Evolutionary conservation across 2,113 vertebrate genomes (phyloP), one percentile per base, ranked within the genome.

Genomic region (Cyprinodon brontotheroides): DNA sequence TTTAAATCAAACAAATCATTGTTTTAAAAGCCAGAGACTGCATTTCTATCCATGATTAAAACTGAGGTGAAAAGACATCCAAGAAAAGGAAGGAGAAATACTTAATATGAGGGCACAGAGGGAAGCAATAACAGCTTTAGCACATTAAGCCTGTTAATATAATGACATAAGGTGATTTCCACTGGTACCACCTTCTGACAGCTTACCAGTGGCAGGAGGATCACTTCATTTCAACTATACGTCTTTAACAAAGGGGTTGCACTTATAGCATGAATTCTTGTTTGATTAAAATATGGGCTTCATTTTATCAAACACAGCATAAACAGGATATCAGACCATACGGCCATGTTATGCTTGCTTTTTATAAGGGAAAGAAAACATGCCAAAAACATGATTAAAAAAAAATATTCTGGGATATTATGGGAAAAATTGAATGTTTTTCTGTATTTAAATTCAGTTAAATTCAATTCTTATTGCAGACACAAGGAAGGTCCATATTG

Each of bases 91-190:
- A 57, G n/a, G 29, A 71, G 5, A 39, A 0, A 57, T 61, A 38
- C 22, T 4, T 36, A 0, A 14, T 53, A 45, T 72, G 29, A 65
- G 13, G 17, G 39, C 72, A 57, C 10, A 11, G 10, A 69, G 17
- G 47, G 67, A n/a, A 74, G 77, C 37, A 61, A 75, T 61, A 68
- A 75, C 73, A 68, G 50, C 68, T 22, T 29, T 2, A 29, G 67
- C 57, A 48, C 47, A 64, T 78, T 69, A 78, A 70, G 63, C 14
- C 53, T 14, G 45, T 63, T 77, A 64, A 62, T 69, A 60, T 78
- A 72, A 77, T 68, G 71, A 78, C 69, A 79, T 60, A 64, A 71
- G 72, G 68, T 57, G 70, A 82, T 82, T 77, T 88, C 68, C 50
- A 59, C 37, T 63, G 20, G 72, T 63, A 41, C 59, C 17, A 13